These are phyloP conservation scores for Clostera curtula DNA, from an alignment of 2,888 invertebrate genomes.

Conservation along the genomic window DNA sequence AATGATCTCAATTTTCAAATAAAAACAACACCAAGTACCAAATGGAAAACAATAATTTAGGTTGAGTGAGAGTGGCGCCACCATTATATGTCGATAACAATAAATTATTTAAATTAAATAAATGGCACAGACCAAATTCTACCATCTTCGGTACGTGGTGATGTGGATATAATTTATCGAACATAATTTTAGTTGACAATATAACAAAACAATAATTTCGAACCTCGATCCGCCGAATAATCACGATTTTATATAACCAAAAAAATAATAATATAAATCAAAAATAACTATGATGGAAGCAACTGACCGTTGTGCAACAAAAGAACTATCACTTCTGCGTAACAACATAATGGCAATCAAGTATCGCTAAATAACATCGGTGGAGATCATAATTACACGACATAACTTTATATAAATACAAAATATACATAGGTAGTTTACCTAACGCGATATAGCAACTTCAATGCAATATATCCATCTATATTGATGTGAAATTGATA, in stretches of 20 bases:
- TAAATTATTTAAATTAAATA: slow-evolving; percentile 70
- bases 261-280: slow-evolving; percentile 39
- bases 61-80: slow-evolving; percentile 53
- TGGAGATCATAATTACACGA: slow-evolving; percentile 74
- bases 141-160: slow-evolving; percentile 61
- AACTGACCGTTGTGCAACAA: slow-evolving; percentile 54
- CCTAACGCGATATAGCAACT: slow-evolving; percentile 61
- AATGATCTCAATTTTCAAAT: slow-evolving; percentile 47
- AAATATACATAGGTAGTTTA: slow-evolving; percentile 69
- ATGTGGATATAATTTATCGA: slow-evolving; percentile 39
- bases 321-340: slow-evolving; percentile 47
- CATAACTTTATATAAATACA: slow-evolving; percentile 71
- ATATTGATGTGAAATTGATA: slow-evolving; percentile 70
- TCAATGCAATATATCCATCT: slow-evolving; percentile 67
- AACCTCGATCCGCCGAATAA: slow-evolving; percentile 46
- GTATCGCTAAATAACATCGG: slow-evolving; percentile 72
- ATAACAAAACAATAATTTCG: slow-evolving; percentile 51
- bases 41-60: slow-evolving; percentile 53
- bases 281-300: slow-evolving; percentile 68
- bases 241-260: slow-evolving; percentile 47
- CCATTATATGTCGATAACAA: slow-evolving; percentile 39
- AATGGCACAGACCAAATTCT: slow-evolving; percentile 70
- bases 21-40: slow-evolving; percentile 68
- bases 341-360: slow-evolving; percentile 70
- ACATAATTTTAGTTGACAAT: slow-evolving; percentile 49